phyloP scores from a whole-genome alignment of 2,797 vertebrate genomes.

The Hephaestus fuliginosus region DNA sequence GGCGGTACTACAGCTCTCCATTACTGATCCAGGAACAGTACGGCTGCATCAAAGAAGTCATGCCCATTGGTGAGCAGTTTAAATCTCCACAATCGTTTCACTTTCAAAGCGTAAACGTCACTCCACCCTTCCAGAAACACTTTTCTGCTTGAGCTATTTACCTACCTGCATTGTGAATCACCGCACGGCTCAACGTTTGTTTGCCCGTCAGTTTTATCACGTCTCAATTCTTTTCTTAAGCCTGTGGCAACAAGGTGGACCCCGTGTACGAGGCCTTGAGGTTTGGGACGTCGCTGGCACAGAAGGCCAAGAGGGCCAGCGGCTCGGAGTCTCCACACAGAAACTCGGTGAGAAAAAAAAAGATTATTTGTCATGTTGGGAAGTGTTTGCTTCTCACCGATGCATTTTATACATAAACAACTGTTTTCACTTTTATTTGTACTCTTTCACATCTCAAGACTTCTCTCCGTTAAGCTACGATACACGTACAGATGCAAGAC shows the following conservation, averaged over 20 bases:
- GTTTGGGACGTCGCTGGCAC: conserved; percentile 97
- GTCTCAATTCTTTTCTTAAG: conserved; percentile 74
- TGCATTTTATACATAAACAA: background rate
- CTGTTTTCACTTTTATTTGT: background rate
- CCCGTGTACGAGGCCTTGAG: conserved; percentile 97
- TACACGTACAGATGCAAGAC: background rate
- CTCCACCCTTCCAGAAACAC: background rate
- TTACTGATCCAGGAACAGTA: conserved; percentile 99
- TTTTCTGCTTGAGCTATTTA: conserved; percentile 24
- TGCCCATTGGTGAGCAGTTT: conserved; percentile 94
- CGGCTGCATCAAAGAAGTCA: conserved; percentile 99
- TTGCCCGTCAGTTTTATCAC: conserved; percentile 24
- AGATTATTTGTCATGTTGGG: background rate
- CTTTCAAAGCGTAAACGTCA: background rate
- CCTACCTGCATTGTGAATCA: conserved; percentile 13
- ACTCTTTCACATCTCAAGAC: background rate
- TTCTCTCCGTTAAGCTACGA: background rate
- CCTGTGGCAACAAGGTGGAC: conserved; percentile 98
- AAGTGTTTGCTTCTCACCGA: conserved; percentile 8
- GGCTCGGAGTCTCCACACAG: conserved; percentile 94
- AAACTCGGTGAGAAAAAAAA: conserved; percentile 89
- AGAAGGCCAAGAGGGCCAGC: conserved; percentile 94
- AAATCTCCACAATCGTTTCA: conserved; percentile 6
- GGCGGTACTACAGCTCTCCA: conserved; percentile 97
- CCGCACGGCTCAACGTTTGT: conserved; percentile 7